These are phyloP conservation scores for Dipodomys spectabilis DNA, from an alignment of 2,113 vertebrate genomes.

Conservation along the genomic window DNA sequence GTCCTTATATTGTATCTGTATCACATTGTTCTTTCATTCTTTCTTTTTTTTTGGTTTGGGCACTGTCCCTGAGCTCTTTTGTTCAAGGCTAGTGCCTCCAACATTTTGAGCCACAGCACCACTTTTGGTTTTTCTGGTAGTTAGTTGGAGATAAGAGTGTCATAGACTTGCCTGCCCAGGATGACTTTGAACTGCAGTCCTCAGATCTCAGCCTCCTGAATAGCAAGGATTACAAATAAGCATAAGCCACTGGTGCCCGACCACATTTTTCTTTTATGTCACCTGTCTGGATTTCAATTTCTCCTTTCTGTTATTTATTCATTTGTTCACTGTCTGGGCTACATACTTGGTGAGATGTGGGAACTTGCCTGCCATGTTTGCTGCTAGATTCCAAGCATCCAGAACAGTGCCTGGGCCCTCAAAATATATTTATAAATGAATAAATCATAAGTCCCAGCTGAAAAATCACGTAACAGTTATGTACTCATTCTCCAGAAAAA, in stretches of 20 bases:
- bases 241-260: too few relatives aligned
- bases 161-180: too few relatives aligned
- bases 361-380: neutral
- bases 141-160: too few relatives aligned
- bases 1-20: too few relatives aligned
- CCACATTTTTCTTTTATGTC: neutral
- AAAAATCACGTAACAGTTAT: conserved; percentile 15
- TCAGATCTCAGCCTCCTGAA: too few relatives aligned
- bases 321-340: neutral
- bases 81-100: too few relatives aligned
- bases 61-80: too few relatives aligned
- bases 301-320: conserved; percentile 20
- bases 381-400: neutral
- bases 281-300: neutral
- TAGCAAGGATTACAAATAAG: too few relatives aligned
- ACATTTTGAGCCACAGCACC: too few relatives aligned
- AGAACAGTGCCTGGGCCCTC: neutral
- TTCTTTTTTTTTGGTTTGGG: too few relatives aligned
- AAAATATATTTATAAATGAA: conserved; percentile 19
- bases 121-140: too few relatives aligned
- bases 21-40: neutral
- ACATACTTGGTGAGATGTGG: neutral
- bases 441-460: neutral
- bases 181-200: too few relatives aligned
- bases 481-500: neutral